Evolutionary conservation across 2,113 vertebrate species (phyloP).

Genomic region (Toxostoma redivivum): DNA sequence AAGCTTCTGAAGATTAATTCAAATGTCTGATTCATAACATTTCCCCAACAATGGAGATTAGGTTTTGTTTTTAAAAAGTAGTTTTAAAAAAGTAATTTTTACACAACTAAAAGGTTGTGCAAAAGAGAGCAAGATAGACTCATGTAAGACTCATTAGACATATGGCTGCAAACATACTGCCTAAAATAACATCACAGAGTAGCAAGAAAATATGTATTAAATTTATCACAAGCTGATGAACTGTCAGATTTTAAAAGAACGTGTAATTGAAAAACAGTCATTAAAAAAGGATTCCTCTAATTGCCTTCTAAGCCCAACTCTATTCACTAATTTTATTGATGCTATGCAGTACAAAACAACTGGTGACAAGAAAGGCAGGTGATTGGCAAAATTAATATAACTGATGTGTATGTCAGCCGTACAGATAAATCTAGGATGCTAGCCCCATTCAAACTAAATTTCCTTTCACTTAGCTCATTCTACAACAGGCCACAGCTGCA

Average conservation of each 20-base stretch:
- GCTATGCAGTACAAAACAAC: background rate
- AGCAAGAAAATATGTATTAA: background rate
- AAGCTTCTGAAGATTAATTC: background rate
- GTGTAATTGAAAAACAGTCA: background rate
- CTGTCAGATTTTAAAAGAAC: background rate
- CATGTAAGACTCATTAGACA: background rate
- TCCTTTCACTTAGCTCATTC: background rate
- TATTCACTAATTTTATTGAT: background rate
- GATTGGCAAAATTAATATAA: constrained; percentile 4
- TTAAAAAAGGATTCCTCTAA: constrained; percentile 13
- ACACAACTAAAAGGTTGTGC: background rate
- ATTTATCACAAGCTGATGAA: background rate
- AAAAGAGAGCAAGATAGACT: background rate
- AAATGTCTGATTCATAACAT: background rate
- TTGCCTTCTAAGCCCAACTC: background rate
- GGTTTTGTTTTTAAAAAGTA: background rate
- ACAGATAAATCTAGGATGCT: background rate
- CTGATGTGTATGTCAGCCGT: background rate
- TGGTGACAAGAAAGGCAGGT: background rate
- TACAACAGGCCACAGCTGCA: background rate
- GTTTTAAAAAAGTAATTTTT: background rate
- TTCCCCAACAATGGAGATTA: background rate
- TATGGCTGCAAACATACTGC: background rate
- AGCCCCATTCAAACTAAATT: background rate
- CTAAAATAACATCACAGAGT: background rate